Percentiles rank a stretch among this genome's conserved stretches.
phyloP scores from a whole-genome alignment of 37 sponge, comb jelly and placozoan species.

The Cliona cf. orientalis region DNA sequence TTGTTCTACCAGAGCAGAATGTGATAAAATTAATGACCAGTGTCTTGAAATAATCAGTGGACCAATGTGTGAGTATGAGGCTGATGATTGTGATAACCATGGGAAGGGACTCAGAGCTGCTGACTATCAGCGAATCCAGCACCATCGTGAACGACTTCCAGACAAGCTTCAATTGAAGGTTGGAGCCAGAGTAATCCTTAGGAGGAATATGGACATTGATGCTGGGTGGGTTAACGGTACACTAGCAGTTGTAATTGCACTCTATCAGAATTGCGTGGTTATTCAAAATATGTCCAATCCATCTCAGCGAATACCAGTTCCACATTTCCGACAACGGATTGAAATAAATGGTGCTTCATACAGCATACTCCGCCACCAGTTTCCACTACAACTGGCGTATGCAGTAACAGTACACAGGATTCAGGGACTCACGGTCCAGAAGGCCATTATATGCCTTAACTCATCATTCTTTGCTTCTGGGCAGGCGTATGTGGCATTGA shows the following conservation, averaged over 20 bases:
- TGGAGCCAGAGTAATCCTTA: not conserved
- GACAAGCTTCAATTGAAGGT: not conserved
- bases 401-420: slow-evolving; percentile 20
- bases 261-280: not conserved
- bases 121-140: not conserved
- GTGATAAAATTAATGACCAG: not conserved
- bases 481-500: slow-evolving; percentile 21
- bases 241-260: not conserved
- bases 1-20: slow-evolving; percentile 9
- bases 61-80: not conserved
- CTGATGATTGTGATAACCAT: slow-evolving; percentile 1
- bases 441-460: not conserved
- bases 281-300: not conserved
- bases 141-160: not conserved
- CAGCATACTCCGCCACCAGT: slow-evolving; percentile 1
- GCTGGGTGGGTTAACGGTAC: slow-evolving; percentile 17
- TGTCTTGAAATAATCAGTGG: not conserved
- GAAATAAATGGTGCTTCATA: slow-evolving; percentile 1
- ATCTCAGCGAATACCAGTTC: not conserved
- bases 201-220: not conserved
- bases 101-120: not conserved
- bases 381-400: slow-evolving; percentile 11
- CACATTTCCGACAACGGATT: not conserved
- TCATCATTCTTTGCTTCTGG: slow-evolving; percentile 7
- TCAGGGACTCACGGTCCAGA: slow-evolving; percentile 12